A percentile compares a stretch with the other conserved stretches of the same genome.
These are phyloP conservation scores for Thymelicus lineola DNA, from an alignment of 2,888 invertebrate genomes.

Conservation along the genomic window DNA sequence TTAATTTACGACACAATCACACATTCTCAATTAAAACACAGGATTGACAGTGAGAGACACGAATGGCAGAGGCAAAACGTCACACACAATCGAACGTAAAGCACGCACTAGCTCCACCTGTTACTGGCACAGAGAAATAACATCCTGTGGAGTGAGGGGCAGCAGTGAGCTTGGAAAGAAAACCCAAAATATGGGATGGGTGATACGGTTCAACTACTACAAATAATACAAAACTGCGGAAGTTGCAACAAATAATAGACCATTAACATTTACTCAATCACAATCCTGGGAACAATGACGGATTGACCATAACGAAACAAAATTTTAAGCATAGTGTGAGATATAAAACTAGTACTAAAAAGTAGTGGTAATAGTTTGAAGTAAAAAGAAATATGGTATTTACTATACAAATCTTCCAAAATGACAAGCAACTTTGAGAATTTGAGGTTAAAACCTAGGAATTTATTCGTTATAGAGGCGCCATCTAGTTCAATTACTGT, in stretches of 20 bases:
- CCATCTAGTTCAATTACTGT: constrained; percentile 54
- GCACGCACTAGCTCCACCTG: constrained; percentile 78
- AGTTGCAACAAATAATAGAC: constrained; percentile 58
- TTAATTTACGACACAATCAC: constrained; percentile 60
- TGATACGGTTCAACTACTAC: constrained; percentile 70
- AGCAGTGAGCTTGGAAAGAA: constrained; percentile 57
- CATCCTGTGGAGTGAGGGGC: constrained; percentile 72
- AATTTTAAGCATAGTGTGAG: not conserved
- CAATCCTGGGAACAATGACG: constrained; percentile 56
- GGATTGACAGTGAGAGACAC: constrained; percentile 68
- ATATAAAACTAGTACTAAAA: not conserved
- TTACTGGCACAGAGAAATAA: constrained; percentile 59
- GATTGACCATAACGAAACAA: not conserved
- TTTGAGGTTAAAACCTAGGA: constrained; percentile 10
- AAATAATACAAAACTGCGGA: constrained; percentile 70
- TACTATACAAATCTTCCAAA: not conserved
- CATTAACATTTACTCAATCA: constrained; percentile 49
- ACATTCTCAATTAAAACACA: constrained; percentile 58
- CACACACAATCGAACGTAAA: constrained; percentile 65
- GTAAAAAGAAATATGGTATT: not conserved
- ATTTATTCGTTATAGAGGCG: constrained; percentile 43
- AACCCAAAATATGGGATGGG: constrained; percentile 72
- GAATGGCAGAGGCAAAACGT: constrained; percentile 69
- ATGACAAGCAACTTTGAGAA: not conserved
- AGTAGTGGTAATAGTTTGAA: not conserved